phyloP scores from a whole-genome alignment of 2,797 vertebrate genomes.

The Chaetodon trifasciatus region DNA sequence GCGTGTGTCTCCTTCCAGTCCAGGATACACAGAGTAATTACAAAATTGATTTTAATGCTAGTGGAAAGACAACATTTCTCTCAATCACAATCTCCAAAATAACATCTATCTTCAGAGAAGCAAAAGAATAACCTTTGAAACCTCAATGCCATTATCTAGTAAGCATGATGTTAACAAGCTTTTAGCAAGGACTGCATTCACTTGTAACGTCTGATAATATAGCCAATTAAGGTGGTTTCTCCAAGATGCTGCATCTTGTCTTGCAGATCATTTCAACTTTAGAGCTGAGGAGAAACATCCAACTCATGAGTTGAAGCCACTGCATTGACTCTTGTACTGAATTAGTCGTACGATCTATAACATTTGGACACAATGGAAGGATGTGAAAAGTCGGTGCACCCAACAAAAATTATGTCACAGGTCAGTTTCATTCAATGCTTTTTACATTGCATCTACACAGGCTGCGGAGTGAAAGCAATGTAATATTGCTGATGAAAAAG shows the following conservation, averaged over 20 bases:
- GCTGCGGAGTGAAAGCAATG: not conserved
- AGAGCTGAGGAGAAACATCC: not conserved
- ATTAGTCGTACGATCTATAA: not conserved
- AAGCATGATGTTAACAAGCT: constrained; percentile 33
- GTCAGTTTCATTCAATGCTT: not conserved
- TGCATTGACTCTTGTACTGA: not conserved
- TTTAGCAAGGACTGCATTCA: constrained; percentile 6
- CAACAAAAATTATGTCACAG: not conserved
- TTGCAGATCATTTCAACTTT: not conserved
- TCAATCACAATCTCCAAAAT: constrained; percentile 32
- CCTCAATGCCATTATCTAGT: constrained; percentile 8
- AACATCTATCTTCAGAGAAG: constrained; percentile 1
- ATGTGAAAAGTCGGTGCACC: not conserved
- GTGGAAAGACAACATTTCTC: constrained; percentile 16
- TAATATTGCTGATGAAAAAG: too few relatives aligned
- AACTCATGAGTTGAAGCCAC: not conserved
- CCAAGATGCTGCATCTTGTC: not conserved
- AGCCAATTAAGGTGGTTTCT: constrained; percentile 1
- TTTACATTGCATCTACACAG: not conserved
- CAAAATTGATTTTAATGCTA: constrained; percentile 38
- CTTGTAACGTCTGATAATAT: constrained; percentile 7
- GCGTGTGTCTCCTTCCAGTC: constrained; percentile 9
- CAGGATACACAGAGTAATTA: constrained; percentile 16
- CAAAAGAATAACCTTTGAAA: constrained; percentile 8
- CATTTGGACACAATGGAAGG: not conserved